Conservation (phyloP, 2,888 invertebrate species). For the Drosophila merina region DNA sequence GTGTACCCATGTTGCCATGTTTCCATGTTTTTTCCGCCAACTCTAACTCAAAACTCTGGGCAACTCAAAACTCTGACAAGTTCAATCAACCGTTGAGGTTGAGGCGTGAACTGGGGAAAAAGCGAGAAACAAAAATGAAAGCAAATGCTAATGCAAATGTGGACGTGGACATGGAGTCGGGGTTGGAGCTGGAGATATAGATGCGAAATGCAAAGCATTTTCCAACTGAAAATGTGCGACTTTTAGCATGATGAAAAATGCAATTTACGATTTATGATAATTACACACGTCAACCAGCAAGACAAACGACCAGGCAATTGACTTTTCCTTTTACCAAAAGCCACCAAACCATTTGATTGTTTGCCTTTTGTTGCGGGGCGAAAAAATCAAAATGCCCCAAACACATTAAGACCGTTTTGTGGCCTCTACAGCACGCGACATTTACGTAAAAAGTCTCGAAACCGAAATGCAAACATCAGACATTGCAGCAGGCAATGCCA, state of each 20-base stretch:
- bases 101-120: slow-evolving; percentile 68
- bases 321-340: slow-evolving; percentile 70
- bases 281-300: slow-evolving; percentile 63
- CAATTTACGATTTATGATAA: slow-evolving; percentile 73
- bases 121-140: slow-evolving; percentile 37
- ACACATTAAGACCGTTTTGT: slow-evolving; percentile 44
- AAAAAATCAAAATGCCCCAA: slow-evolving; percentile 3
- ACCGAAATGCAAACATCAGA: slow-evolving; percentile 9
- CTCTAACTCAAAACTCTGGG: slow-evolving; percentile 21
- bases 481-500: slow-evolving; percentile 10
- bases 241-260: slow-evolving; percentile 72
- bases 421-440: slow-evolving; percentile 54
- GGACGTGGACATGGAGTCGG: slow-evolving; percentile 19
- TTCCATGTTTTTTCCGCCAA: slow-evolving; percentile 35
- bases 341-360: slow-evolving; percentile 58
- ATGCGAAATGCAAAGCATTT: slow-evolving; percentile 68
- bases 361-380: slow-evolving; percentile 42
- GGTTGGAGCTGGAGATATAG: slow-evolving; percentile 45
- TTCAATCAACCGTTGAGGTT: slow-evolving; percentile 75
- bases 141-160: slow-evolving; percentile 55
- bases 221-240: slow-evolving; percentile 70
- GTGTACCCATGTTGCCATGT: slow-evolving; percentile 32
- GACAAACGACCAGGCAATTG: slow-evolving; percentile 62
- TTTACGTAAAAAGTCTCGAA: slow-evolving; percentile 65
- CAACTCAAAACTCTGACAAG: slow-evolving; percentile 62